These are phyloP conservation scores for Vulpes lagopus DNA, from an alignment of 2,113 vertebrate species.

Conservation along the genomic window DNA sequence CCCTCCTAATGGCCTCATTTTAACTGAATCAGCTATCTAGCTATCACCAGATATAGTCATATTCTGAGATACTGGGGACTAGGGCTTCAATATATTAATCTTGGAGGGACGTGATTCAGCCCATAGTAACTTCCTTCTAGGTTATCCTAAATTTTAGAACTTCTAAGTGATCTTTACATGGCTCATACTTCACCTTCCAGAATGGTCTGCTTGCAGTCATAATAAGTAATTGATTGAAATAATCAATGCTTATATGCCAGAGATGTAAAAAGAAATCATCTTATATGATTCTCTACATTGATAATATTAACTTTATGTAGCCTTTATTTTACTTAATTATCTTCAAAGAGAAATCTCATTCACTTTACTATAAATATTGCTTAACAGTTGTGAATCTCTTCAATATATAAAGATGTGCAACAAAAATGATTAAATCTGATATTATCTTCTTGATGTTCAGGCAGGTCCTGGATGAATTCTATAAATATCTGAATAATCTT, in stretches of 20 bases:
- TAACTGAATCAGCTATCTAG: not conserved
- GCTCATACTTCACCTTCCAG: not conserved
- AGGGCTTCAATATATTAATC: not conserved
- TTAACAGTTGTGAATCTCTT: not conserved
- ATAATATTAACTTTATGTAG: not conserved
- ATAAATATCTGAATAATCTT: not conserved
- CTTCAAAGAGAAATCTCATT: not conserved
- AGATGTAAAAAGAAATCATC: not conserved
- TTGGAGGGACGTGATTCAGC: not conserved
- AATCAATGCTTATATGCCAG: not conserved
- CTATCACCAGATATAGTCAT: not conserved
- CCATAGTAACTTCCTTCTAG: not conserved
- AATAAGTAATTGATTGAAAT: conserved; percentile 8
- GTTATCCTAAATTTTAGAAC: not conserved
- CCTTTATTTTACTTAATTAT: not conserved
- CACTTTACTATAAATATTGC: not conserved
- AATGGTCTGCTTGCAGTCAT: not conserved
- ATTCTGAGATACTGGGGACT: not conserved
- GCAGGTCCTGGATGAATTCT: not conserved
- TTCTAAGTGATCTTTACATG: not conserved
- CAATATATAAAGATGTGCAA: not conserved
- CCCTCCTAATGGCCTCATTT: not conserved
- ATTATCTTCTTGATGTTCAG: not conserved
- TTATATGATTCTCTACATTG: not conserved
- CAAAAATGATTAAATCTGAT: not conserved